Percentiles rank a stretch among this genome's conserved stretches.
phyloP scores from a whole-genome alignment of 2,888 invertebrate genomes.

The Morpho achilles region DNA sequence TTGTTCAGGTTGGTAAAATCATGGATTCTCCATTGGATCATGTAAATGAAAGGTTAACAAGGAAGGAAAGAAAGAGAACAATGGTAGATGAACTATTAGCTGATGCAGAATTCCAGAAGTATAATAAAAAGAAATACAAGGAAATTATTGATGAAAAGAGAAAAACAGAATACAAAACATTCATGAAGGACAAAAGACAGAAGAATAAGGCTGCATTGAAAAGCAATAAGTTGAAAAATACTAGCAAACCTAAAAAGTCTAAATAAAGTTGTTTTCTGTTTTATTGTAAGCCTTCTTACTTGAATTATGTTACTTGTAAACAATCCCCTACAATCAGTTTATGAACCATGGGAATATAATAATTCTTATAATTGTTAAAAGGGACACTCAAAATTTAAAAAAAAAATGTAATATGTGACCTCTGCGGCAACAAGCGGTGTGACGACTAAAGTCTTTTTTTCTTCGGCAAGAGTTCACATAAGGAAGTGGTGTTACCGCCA shows the following conservation, averaged over 20 bases:
- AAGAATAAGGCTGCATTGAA: slow-evolving; percentile 77
- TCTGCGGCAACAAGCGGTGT: no score
- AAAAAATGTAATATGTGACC: no score
- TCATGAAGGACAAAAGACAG: slow-evolving; percentile 86
- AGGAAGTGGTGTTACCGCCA: no score
- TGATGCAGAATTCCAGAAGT: slow-evolving; percentile 91
- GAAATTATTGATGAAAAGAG: slow-evolving; percentile 86
- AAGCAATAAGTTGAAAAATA: slow-evolving; percentile 52
- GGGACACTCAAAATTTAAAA: no score
- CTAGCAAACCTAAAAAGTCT: slow-evolving; percentile 37
- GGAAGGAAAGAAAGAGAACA: slow-evolving; percentile 91
- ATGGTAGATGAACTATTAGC: slow-evolving; percentile 96
- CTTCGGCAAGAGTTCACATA: no score
- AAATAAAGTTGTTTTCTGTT: slow-evolving; percentile 21
- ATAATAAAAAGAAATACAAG: slow-evolving; percentile 88
- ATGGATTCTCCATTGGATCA: slow-evolving; percentile 93
- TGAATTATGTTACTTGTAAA: no score
- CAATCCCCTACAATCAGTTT: no score
- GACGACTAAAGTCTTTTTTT: no score
- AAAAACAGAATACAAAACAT: slow-evolving; percentile 85
- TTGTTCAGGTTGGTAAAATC: slow-evolving; percentile 84
- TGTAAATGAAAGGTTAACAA: slow-evolving; percentile 89
- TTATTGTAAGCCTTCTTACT: background rate
- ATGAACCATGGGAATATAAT: no score
- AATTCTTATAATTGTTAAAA: no score